Evolutionary conservation across 2,797 vertebrate genomes (phyloP).

Genomic region (Trachurus trachurus): DNA sequence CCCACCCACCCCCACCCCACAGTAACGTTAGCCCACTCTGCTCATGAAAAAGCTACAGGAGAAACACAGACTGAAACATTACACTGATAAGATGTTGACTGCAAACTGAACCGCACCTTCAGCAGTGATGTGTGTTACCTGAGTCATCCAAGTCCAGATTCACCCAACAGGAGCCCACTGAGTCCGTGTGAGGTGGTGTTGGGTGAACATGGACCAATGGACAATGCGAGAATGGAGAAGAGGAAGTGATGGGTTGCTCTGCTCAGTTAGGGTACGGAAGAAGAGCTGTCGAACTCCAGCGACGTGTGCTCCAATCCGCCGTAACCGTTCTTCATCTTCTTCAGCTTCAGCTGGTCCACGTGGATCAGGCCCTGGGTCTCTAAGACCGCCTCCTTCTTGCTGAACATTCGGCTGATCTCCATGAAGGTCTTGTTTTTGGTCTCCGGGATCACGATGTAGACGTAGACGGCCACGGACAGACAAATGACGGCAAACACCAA

Average conservation of each 20-base stretch:
- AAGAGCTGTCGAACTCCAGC: slow-evolving; percentile 85
- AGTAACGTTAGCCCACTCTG: not conserved
- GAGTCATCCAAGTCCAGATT: slow-evolving; percentile 12
- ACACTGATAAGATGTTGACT: slow-evolving; percentile 4
- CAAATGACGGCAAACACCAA: slow-evolving; percentile 90
- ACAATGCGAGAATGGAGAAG: not conserved
- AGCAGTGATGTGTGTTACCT: slow-evolving; percentile 24
- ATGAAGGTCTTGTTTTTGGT: slow-evolving; percentile 95
- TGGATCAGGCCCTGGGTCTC: slow-evolving; percentile 78
- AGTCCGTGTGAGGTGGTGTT: slow-evolving; percentile 22
- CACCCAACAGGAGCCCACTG: not conserved
- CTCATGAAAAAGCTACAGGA: not conserved
- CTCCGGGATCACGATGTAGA: slow-evolving; percentile 91
- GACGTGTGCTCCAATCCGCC: slow-evolving; percentile 87
- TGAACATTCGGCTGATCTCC: slow-evolving; percentile 92
- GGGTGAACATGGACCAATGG: slow-evolving; percentile 5
- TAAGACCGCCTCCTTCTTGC: slow-evolving; percentile 72
- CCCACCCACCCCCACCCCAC: not conserved
- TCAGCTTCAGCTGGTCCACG: slow-evolving; percentile 85
- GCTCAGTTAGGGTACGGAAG: slow-evolving; percentile 71
- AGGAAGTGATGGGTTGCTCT: not conserved
- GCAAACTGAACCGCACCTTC: not conserved
- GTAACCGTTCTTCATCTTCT: slow-evolving; percentile 87
- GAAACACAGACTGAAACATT: not conserved
- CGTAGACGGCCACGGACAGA: slow-evolving; percentile 86